Evolutionary conservation across 2,888 invertebrate genomes (phyloP).

Genomic region (Alentia gelatinosa): DNA sequence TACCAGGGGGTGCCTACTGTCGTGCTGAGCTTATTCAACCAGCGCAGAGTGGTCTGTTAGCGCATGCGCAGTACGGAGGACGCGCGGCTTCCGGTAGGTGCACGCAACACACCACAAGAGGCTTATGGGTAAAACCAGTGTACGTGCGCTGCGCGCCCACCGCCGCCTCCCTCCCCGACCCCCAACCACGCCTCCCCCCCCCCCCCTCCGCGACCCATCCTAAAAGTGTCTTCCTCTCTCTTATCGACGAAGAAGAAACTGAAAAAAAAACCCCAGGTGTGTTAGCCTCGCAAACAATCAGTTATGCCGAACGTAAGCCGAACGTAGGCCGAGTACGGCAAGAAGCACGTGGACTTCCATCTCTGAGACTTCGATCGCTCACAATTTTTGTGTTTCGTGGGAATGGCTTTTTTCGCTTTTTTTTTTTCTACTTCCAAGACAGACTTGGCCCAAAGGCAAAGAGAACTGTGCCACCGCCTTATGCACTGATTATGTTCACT

Average conservation of each 20-base stretch:
- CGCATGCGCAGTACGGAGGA: background rate
- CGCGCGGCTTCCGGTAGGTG: background rate
- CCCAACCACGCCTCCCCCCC: background rate
- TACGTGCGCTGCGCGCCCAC: background rate
- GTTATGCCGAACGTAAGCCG: no score
- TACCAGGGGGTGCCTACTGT: background rate
- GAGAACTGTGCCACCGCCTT: no score
- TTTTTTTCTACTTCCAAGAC: no score
- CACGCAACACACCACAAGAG: background rate
- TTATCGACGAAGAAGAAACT: background rate
- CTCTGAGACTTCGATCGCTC: no score
- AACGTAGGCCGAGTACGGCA: no score
- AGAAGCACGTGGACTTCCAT: no score
- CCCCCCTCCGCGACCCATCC: background rate
- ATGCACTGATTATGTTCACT: no score
- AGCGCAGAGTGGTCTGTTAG: background rate
- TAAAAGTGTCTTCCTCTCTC: background rate
- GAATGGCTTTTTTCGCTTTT: no score
- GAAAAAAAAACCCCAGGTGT: background rate
- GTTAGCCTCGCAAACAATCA: background rate
- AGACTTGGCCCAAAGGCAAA: no score
- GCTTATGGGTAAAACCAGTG: background rate
- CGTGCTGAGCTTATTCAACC: background rate
- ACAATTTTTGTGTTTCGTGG: no score
- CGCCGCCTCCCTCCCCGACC: background rate